Percentiles rank a stretch among this genome's conserved stretches.
Evolutionary conservation across 2,888 invertebrate genomes (phyloP).

Genomic region (Ochlodes sylvanus): DNA sequence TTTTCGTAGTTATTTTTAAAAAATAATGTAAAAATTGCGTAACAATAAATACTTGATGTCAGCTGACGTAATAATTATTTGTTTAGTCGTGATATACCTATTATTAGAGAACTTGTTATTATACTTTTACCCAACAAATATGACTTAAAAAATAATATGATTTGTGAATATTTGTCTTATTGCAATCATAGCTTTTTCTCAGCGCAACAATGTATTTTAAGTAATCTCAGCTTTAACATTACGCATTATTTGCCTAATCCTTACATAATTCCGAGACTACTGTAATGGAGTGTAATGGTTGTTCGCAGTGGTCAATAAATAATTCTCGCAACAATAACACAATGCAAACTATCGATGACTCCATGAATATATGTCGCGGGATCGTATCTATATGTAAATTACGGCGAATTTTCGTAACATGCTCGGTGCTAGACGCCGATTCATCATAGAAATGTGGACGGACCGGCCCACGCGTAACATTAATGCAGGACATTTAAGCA

Average conservation of each 20-base stretch:
- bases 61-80: no score
- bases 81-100: no score
- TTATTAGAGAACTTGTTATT: no score
- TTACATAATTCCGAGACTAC: conserved; percentile 48
- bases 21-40: no score
- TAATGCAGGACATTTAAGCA: conserved; percentile 68
- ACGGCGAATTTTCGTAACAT: conserved; percentile 78
- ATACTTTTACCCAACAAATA: no score
- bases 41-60: no score
- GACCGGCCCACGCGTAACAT: conserved; percentile 73
- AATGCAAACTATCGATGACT: conserved; percentile 57
- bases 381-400: conserved; percentile 79
- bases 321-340: conserved; percentile 64
- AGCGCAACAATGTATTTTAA: background rate
- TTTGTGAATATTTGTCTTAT: no score
- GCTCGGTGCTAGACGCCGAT: conserved; percentile 69
- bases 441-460: conserved; percentile 83
- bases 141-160: no score
- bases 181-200: background rate
- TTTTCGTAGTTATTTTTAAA: no score
- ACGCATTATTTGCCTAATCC: conserved; percentile 39
- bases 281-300: conserved; percentile 48
- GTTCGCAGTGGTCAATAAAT: conserved; percentile 65
- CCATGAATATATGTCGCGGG: conserved; percentile 55
- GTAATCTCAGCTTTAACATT: conserved; percentile 11